Conservation (phyloP, 2,113 vertebrate species). For the Halcyon senegalensis region DNA sequence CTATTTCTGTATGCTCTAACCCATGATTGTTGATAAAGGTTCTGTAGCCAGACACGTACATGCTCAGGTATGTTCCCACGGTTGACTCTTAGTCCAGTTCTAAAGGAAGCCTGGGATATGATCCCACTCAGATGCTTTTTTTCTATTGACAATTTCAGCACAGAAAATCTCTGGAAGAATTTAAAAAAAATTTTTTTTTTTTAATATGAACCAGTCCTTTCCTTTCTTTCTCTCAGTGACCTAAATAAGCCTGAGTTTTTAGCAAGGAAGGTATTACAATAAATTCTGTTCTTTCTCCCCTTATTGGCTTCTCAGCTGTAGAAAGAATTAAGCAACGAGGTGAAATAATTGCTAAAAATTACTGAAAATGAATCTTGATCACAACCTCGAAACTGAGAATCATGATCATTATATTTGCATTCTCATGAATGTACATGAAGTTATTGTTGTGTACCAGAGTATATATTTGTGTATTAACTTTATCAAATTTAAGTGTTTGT, state of each 20-base stretch:
- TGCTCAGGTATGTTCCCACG: not conserved
- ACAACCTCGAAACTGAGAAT: not conserved
- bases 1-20: not conserved
- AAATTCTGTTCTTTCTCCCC: not conserved
- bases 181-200: too few species aligned
- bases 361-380: slow-evolving; percentile 58
- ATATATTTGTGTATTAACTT: slow-evolving; percentile 45
- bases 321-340: slow-evolving; percentile 29
- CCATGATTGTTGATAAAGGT: accelerated
- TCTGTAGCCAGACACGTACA: accelerated
- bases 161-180: not conserved
- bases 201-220: not conserved
- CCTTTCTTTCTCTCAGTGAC: not conserved
- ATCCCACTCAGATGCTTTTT: not conserved
- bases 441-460: slow-evolving; percentile 38
- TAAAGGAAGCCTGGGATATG: not conserved
- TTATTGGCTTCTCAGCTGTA: not conserved
- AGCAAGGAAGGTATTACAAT: not conserved
- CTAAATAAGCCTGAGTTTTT: not conserved
- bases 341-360: slow-evolving; percentile 67
- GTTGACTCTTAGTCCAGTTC: not conserved
- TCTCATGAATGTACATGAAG: slow-evolving; percentile 56
- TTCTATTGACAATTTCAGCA: not conserved
- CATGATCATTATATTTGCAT: slow-evolving; percentile 42
- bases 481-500: slow-evolving; percentile 59